phyloP scores from a whole-genome alignment of 2,888 invertebrate genomes.

The Rhopalosiphum nymphaeae region DNA sequence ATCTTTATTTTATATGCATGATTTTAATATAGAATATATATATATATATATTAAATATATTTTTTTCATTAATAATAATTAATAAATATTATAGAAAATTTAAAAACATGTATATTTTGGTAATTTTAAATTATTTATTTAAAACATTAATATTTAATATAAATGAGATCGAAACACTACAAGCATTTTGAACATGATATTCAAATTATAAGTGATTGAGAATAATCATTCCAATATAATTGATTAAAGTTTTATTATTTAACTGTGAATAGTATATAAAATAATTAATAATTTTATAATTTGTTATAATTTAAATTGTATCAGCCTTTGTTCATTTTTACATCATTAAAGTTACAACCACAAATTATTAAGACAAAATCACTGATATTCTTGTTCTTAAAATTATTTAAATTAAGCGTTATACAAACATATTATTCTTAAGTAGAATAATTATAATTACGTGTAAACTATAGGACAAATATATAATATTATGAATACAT shows the following conservation, averaged over 20 bases:
- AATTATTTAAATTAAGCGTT: constrained; percentile 28
- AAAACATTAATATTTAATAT: constrained; percentile 24
- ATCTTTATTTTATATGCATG: constrained; percentile 39
- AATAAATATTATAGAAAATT: constrained; percentile 30
- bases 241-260: constrained; percentile 25
- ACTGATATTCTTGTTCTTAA: constrained; percentile 36
- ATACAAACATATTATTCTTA: constrained; percentile 1
- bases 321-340: constrained; percentile 48
- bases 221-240: constrained; percentile 19
- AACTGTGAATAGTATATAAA: constrained; percentile 21
- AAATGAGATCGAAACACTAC: constrained; percentile 19
- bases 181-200: constrained; percentile 21
- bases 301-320: constrained; percentile 32
- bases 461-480: constrained; percentile 20
- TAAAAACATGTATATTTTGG: constrained; percentile 40
- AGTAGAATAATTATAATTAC: constrained; percentile 13
- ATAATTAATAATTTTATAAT: constrained; percentile 34
- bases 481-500: neutral
- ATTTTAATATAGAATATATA: constrained; percentile 25
- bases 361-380: constrained; percentile 19
- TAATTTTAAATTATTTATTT: constrained; percentile 44
- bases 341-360: constrained; percentile 30
- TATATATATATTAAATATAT: constrained; percentile 26
- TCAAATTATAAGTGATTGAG: constrained; percentile 16
- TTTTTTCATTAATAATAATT: constrained; percentile 9